phyloP scores from a whole-genome alignment of 1,140 invertebrate genomes.

The Pogonus chalceus region DNA sequence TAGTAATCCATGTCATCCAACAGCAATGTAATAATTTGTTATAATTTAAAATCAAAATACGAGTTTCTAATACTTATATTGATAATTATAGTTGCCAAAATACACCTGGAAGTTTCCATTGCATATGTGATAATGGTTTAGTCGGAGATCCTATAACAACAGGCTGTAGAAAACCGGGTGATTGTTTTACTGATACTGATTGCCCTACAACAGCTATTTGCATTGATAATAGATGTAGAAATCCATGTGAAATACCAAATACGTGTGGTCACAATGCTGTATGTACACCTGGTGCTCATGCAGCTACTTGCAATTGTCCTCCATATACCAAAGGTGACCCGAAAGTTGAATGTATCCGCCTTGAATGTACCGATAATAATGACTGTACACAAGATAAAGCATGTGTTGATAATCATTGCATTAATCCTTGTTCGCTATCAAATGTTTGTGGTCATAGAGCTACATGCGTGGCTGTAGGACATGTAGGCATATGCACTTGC shows the following conservation, averaged over 20 bases:
- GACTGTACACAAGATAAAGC: constrained; percentile 62
- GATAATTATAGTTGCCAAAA: constrained; percentile 54
- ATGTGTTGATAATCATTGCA: constrained; percentile 69
- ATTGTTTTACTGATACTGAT: constrained; percentile 69
- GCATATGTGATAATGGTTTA: constrained; percentile 65
- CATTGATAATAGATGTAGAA: constrained; percentile 62
- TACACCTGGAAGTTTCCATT: constrained; percentile 61
- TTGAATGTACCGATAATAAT: constrained; percentile 68
- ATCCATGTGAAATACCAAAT: constrained; percentile 58
- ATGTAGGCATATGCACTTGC: constrained; percentile 71
- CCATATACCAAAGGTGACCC: constrained; percentile 66
- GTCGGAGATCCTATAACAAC: constrained; percentile 59
- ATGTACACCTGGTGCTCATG: constrained; percentile 56
- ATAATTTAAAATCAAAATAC: no score
- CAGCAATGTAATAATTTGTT: constrained; percentile 46
- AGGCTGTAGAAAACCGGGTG: constrained; percentile 65
- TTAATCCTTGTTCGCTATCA: constrained; percentile 66
- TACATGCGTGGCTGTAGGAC: constrained; percentile 56
- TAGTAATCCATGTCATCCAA: constrained; percentile 61
- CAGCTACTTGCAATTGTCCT: constrained; percentile 63
- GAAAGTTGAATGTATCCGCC: constrained; percentile 52
- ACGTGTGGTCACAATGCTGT: constrained; percentile 66
- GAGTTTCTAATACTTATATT: constrained; percentile 6
- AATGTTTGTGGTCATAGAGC: constrained; percentile 76
- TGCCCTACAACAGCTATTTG: constrained; percentile 71